These are phyloP conservation scores for Druon quercuslanigerum DNA, from an alignment of 1,140 invertebrate species.

Conservation along the genomic window DNA sequence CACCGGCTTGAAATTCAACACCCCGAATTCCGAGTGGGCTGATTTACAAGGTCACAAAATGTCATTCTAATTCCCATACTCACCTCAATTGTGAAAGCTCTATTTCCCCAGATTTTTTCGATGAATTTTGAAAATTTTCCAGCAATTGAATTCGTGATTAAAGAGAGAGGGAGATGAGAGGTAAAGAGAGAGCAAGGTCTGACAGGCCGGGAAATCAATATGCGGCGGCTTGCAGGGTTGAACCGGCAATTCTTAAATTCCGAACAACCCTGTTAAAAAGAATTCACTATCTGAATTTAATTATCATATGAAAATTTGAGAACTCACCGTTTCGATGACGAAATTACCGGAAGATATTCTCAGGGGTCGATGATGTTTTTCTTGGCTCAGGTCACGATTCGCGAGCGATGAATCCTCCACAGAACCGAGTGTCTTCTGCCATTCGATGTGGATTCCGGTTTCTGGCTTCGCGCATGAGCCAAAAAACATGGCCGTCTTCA, in stretches of 20 bases:
- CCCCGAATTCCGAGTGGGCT: too few species aligned
- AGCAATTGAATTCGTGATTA: not conserved
- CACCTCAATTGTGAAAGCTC: too few species aligned
- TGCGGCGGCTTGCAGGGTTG: conserved; percentile 35
- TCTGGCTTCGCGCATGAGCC: conserved; percentile 36
- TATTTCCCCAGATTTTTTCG: too few species aligned
- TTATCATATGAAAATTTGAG: not conserved
- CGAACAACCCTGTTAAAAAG: not conserved
- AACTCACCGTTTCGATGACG: conserved; percentile 44
- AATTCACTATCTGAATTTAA: not conserved
- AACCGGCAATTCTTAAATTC: conserved; percentile 40
- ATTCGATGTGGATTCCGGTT: conserved; percentile 45
- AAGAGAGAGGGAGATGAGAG: not conserved
- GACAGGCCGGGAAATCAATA: conserved; percentile 58
- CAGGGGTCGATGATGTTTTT: conserved; percentile 1
- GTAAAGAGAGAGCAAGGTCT: not conserved
- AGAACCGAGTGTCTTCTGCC: conserved; percentile 44
- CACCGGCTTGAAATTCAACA: too few species aligned
- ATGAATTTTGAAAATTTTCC: not conserved
- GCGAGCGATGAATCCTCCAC: conserved; percentile 36
- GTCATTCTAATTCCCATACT: too few species aligned
- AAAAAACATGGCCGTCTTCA: conserved; percentile 33
- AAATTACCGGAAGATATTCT: not conserved
- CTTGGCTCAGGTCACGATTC: conserved; percentile 38
- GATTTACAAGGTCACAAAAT: too few species aligned